Base-by-base conservation (phyloP, 1,140 invertebrate species). In the Drosophila arawakana region DNA sequence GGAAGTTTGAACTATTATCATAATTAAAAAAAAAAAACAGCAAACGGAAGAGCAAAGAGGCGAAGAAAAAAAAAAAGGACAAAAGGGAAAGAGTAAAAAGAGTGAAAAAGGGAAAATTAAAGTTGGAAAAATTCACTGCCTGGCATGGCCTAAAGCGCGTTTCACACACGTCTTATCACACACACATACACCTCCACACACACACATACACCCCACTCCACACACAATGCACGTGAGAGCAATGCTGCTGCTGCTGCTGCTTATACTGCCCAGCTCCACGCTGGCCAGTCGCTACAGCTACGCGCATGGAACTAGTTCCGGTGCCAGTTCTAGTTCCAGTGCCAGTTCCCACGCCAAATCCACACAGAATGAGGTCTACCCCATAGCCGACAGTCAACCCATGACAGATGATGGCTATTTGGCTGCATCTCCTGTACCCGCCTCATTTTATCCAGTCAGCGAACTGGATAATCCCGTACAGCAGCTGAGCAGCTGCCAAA, bases 401-500 rank as follows among this genome's bases (percentile, higher is more conserved):
- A 91, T 91, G 89, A 91, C 89, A 9, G 89, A 91, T 41, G 89
- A 91, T 46, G 83, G 80, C 39, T 91, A 83, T 55, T 50, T 84
- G 70, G 52, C 81, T 4, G 41, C 76, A 4, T 80, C 58, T 2
- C 67, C 74, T 7, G 54, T 47, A 8, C 55, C 75, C 58, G 58
- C 39, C 8, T 15, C 50, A 9, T 61, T 70, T 8, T 47, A 81
- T 61, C 59, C 81, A 7, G 75, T 7, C 61, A 50, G 43, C 18
- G 62, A 86, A 2, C 18, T 71, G 61, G 73, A 84, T 41, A 60
- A 69, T 41, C 58, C 80, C 7, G 59, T 72, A 44, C 89, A 85
- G 41, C 90, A 91, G 41, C 46, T 89, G 63, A 91, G 90, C 68
- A 93, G 92, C 69, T 97, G 97, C 82, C 96, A 96, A 47, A 94